Evolutionary conservation across 1,140 invertebrate species (phyloP), one percentile per base, ranked within the genome.

Genomic region (Ericerus pela): DNA sequence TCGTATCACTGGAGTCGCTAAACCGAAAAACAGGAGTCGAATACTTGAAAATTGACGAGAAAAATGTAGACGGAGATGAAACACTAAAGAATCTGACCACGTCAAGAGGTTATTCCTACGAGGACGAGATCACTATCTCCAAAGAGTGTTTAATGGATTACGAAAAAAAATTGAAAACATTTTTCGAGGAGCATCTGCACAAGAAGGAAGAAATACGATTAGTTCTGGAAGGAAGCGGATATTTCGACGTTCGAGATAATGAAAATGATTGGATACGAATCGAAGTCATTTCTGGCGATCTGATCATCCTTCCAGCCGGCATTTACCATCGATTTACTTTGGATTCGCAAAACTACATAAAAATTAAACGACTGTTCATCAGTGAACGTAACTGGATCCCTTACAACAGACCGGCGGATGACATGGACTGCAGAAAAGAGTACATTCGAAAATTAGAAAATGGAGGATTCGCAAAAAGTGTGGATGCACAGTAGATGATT

Each of bases 261-360:
- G 65, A 81, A n/a, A 93, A 99, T 65, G 69, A 83, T 43, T 99
- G 95, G 96, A 87, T 98, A 54, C 78, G 96, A 18, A 93, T 99
- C 53, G 72, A 82, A 63, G 85, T 95, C 0, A 68, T 70, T 0
- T 74, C 82, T 18, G 90, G 90, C 10, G 95, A 98, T 73, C 73
- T 98, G 66, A 79, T 99, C 31, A 80, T 96, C 55, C 79, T 99
- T 52, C 95, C 95, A 0, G 85, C 89, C 62, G 96, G 96, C 54
- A 96, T 97, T 62, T 99, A 98, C 70, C 96, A 99, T 66, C 76
- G 96, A 53, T 98, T 99, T 68, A 96, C 91, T 5, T 73, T 94
- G n/a, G 92, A 98, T 69, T n/a, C n/a, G n/a, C n/a, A n/a, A 85
- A 87, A 95, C 70, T 94, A 78, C 64, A 85, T 96, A 18, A 80